Evolutionary conservation across 1,140 invertebrate species (phyloP), one percentile per base, ranked within the genome.

Genomic region (Orchesella cincta): DNA sequence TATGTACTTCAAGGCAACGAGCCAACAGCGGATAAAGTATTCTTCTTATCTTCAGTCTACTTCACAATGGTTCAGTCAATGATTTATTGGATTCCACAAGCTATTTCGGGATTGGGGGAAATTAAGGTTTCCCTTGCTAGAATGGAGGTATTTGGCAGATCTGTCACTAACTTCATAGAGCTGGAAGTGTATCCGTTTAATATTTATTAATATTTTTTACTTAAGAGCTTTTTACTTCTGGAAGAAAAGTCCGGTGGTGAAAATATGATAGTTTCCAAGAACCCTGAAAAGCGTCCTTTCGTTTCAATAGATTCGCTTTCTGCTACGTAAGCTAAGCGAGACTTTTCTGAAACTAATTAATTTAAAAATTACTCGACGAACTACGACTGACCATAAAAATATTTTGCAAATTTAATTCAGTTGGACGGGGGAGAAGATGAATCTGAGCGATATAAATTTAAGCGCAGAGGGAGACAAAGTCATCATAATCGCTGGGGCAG

Each of bases 401-500:
- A 46, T 46, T 46, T 46, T 8, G 39, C 8, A 46, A 46, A 46
- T 8, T 46, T 46, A 20, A 46, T 64, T 64, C 57, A 64, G 76
- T 36, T 77, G 76, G 76, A 52, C 75, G 1, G 70, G 70, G n/a
- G 77, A 72, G 3, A 73, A 81, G n/a, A 67, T 34, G 26, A 77
- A 76, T 12, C 62, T 87, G 29, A 76, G 81, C 14, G 82, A 85
- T 75, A 76, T 88, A 12, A 83, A 78, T 16, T 76, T 86, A 23
- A 62, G 74, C 73, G 82, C 85, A 18, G 80, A 82, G 74, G 81
- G 85, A 23, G 86, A 87, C 12, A 84, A 88, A 79, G 79, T 88
- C 14, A 54, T 87, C 18, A 84, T 86, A 23, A 86, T 95, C 0
- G 91, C 94, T 71, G 93, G 93, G 5, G 87, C 90, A 2, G 92